Evolutionary conservation across 2,888 invertebrate species (phyloP).

Genomic region (Catocala sponsa): DNA sequence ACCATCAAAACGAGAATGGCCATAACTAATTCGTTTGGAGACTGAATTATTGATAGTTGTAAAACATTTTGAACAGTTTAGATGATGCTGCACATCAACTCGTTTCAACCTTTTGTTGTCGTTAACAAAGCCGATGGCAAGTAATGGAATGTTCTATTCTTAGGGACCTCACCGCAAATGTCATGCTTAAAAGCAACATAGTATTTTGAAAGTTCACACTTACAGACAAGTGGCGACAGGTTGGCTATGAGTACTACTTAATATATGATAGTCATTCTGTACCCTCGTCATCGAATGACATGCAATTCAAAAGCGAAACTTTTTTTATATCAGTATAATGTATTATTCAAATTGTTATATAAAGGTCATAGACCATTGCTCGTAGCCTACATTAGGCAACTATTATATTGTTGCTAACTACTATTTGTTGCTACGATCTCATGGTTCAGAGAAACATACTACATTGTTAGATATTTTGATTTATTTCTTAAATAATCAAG

Average conservation of each 20-base stretch:
- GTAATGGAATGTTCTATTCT: constrained; percentile 12
- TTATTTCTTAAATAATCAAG: no score
- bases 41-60: no score
- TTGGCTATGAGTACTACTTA: constrained; percentile 9
- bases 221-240: constrained; percentile 17
- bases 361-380: neutral
- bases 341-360: neutral
- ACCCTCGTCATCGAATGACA: constrained; percentile 7
- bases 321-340: neutral
- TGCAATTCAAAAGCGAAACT: constrained; percentile 1
- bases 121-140: constrained; percentile 3
- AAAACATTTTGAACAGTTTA: neutral
- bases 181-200: constrained; percentile 19
- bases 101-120: constrained; percentile 6
- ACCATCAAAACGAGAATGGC: no score
- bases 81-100: neutral
- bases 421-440: no score
- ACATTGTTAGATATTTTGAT: no score
- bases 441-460: no score
- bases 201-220: constrained; percentile 24
- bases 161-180: constrained; percentile 9
- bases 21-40: no score
- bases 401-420: no score
- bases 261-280: constrained; percentile 11
- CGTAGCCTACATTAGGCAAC: no score